Base-by-base conservation (phyloP, 2,113 vertebrate species). In the Origma solitaria region DNA sequence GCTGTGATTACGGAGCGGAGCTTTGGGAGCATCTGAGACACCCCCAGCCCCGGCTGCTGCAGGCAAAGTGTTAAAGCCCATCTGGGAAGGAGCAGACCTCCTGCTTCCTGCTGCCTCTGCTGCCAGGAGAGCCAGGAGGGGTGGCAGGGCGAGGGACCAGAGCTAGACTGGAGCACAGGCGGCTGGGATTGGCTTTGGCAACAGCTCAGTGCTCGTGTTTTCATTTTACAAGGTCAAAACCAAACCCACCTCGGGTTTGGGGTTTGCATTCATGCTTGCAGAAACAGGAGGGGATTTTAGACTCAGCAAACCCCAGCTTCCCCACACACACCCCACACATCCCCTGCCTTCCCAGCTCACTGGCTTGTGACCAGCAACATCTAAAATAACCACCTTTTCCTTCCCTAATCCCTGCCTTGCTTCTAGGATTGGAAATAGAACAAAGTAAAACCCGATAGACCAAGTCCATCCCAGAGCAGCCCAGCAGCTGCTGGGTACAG, bases 171-270 rank as follows among this genome's bases (percentile, higher is more conserved):
- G 49, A 82, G 92, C 56, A 8, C 69, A 31, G 70, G 44, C 37
- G 0, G 72, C 76, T 30, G 31, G 57, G 56, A 51, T 14, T 28
- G 75, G 54, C n/a, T 76, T 71, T 95, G 95, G 96, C 92, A 96
- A 28, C 3, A 73, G 73, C 86, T 90, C 94, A 78, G 82, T n/a
- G 19, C 1, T 37, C 49, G 1, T 80, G 94, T 70, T 94, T 95
- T 82, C 70, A 35, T 93, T 92, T 82, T 37, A 83, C 79, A 38
- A 78, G 87, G 94, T 91, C 91, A 83, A 82, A 95, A 93, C 88
- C 90, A 91, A 95, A 82, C n/a, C 94, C 95, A 84, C 68, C 71
- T 88, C 75, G 93, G 96, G 72, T 81, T 65, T 85, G 71, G 91
- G 82, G 50, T 89, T 94, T 89, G 92, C 25, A 18, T 72, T 80